These are phyloP conservation scores for Diadromus collaris DNA, from an alignment of 2,888 invertebrate species.

Conservation along the genomic window DNA sequence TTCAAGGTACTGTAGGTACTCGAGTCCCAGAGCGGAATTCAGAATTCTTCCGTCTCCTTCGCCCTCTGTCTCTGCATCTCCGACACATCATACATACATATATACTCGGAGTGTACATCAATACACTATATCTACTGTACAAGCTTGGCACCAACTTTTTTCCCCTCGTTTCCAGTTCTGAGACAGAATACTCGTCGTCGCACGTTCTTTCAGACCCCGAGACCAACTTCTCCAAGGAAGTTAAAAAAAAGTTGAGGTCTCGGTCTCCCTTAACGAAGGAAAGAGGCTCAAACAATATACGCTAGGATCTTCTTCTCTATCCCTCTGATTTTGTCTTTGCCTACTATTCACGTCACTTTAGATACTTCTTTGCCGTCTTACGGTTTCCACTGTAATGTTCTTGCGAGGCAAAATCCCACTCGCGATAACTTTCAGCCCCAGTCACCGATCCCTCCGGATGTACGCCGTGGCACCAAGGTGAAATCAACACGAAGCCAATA, in stretches of 20 bases:
- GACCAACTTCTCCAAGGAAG: slow-evolving; percentile 61
- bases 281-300: slow-evolving; percentile 70
- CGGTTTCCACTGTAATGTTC: not conserved
- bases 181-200: slow-evolving; percentile 35
- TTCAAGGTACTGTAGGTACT: slow-evolving; percentile 20
- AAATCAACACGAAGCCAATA: slow-evolving; percentile 29
- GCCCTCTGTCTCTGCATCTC: slow-evolving; percentile 19
- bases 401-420: slow-evolving; percentile 30
- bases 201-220: slow-evolving; percentile 30
- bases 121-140: slow-evolving; percentile 14
- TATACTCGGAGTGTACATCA: not conserved
- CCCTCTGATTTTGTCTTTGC: slow-evolving; percentile 12
- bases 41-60: slow-evolving; percentile 54
- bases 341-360: slow-evolving; percentile 31
- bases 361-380: slow-evolving; percentile 8
- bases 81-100: slow-evolving; percentile 14
- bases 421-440: slow-evolving; percentile 37
- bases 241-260: slow-evolving; percentile 70
- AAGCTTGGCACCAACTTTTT: slow-evolving; percentile 42
- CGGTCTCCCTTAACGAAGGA: slow-evolving; percentile 65
- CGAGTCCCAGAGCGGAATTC: slow-evolving; percentile 48
- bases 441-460: slow-evolving; percentile 7
- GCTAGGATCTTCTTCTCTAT: slow-evolving; percentile 42
- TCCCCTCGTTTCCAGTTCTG: slow-evolving; percentile 7
- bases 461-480: slow-evolving; percentile 6